Percentiles rank a stretch among this genome's conserved stretches.
phyloP scores from a whole-genome alignment of 2,888 invertebrate genomes.

The Allolobophora icterica region DNA sequence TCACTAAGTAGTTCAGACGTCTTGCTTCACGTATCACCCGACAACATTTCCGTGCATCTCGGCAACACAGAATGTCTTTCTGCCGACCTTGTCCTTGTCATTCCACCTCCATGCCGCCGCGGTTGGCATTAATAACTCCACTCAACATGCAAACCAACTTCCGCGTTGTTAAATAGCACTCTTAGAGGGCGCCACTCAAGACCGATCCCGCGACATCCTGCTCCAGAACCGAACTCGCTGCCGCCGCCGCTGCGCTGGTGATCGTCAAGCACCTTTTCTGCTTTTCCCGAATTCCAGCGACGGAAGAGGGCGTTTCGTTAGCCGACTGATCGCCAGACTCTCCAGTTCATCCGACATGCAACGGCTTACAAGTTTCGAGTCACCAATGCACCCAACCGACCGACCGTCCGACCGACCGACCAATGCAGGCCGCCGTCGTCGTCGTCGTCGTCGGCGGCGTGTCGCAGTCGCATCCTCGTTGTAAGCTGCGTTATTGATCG shows the following conservation, averaged over 20 bases:
- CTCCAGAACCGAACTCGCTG: not conserved
- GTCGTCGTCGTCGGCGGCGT: not conserved
- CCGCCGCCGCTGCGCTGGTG: not conserved
- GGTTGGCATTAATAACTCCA: not conserved
- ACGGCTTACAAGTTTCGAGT: conserved; percentile 3
- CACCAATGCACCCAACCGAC: conserved; percentile 1
- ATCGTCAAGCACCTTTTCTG: not conserved
- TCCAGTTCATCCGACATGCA: conserved; percentile 6
- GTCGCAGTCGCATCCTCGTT: not conserved
- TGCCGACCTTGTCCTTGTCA: not conserved
- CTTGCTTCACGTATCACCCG: not conserved
- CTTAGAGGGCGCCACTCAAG: not conserved
- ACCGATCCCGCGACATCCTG: not conserved
- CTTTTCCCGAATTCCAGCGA: not conserved
- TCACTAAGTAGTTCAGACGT: conserved; percentile 17
- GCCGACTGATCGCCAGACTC: conserved; percentile 11
- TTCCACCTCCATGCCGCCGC: not conserved
- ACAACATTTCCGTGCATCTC: not conserved
- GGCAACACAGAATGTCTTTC: not conserved
- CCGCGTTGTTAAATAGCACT: not conserved
- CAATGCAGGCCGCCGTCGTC: not conserved
- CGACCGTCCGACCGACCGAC: not conserved
- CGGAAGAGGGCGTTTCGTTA: conserved; percentile 14
- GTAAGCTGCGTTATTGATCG: not conserved
- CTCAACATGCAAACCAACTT: not conserved